Base-by-base conservation (phyloP, 2,888 invertebrate species). In the Halictus ligatus region DNA sequence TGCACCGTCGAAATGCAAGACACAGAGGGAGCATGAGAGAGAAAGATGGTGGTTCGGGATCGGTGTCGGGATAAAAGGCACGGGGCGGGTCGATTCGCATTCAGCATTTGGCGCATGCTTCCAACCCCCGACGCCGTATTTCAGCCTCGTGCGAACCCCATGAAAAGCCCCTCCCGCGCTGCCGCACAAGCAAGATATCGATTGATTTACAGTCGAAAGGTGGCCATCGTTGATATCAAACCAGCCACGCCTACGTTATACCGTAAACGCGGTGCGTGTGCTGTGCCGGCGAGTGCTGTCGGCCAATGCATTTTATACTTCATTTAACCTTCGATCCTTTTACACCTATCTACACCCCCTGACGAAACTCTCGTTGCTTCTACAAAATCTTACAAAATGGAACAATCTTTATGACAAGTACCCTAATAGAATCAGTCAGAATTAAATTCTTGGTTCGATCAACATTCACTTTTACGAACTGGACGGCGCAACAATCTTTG, bases 131-230 rank as follows among this genome's bases (percentile, higher is more conserved):
- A 77, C 74, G 81, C 80, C 88, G 75, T 80, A 87, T 83, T 86
- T 86, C 87, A 82, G 72, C 67, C 88, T 83, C 84, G 88, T 81
- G 78, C 86, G 71, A 86, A 84, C 88, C 88, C 91, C 83, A 85
- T 90, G 91, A 87, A 90, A 92, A 89, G 86, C 90, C 90, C 92
- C 92, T 89, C 90, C 90, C 77, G 90, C 86, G 90, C 86, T 83
- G 84, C 81, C 92, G 92, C 89, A 29, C 64, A 58, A n/a, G 64
- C 64, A 18, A 29, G 94, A 94, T 95, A 94, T 94, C 95, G 94
- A 95, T 95, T 95, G 95, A 95, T 95, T 95, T 94, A 95, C 93
- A 93, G 94, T 93, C 93, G 93, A 94, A 95, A 94, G 95, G 95
- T 95, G 95, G 95, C 94, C 94, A 94, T 95, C 93, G 94, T 93